Conservation (phyloP, 2,113 vertebrate genomes). For the Tautogolabrus adspersus region DNA sequence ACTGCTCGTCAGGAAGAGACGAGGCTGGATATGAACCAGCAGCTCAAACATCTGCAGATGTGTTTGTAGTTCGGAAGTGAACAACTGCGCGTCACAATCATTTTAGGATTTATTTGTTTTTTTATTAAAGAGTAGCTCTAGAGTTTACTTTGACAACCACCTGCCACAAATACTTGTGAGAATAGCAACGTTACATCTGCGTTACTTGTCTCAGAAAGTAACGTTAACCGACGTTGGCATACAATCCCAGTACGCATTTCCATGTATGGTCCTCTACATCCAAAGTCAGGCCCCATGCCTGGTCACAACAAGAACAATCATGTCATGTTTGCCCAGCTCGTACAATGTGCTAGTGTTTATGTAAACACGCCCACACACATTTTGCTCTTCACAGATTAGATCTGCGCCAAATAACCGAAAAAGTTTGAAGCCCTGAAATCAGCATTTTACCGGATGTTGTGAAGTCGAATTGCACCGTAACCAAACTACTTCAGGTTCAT, state of each 20-base stretch:
- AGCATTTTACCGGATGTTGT: neutral
- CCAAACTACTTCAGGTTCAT: too few relatives aligned
- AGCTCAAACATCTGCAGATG: conserved; percentile 52
- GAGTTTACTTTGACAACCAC: neutral
- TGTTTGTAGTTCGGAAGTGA: conserved; percentile 54
- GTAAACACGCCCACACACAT: conserved; percentile 23
- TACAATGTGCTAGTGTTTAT: neutral
- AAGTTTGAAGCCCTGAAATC: neutral
- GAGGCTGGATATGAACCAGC: conserved; percentile 18
- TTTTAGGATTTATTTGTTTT: neutral
- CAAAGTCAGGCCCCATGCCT: neutral
- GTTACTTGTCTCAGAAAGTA: neutral
- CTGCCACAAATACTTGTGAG: neutral
- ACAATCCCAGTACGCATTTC: neutral
- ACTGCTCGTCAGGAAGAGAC: conserved; percentile 27
- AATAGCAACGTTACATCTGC: neutral
- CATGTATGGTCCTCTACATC: neutral
- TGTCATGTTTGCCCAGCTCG: neutral
- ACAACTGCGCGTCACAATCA: conserved; percentile 39
- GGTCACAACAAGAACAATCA: neutral
- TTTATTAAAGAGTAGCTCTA: neutral
- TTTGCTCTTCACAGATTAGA: neutral
- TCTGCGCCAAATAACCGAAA: neutral
- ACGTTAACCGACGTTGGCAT: neutral
- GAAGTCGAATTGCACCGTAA: too few relatives aligned